phyloP scores from a whole-genome alignment of 1,140 invertebrate genomes.

The Drosophila sproati region DNA sequence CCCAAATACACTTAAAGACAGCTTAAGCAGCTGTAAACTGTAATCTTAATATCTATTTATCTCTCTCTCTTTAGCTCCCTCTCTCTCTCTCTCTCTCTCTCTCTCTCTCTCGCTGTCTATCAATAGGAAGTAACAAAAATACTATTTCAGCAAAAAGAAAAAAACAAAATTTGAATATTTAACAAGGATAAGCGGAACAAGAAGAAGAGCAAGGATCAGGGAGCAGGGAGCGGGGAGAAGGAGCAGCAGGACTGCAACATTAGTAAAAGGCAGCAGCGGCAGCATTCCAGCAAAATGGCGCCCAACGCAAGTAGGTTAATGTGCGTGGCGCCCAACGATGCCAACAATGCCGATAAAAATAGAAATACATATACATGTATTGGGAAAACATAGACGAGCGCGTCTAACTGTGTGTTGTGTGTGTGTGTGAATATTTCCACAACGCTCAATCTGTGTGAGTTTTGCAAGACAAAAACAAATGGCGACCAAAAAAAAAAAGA shows the following conservation, averaged over 20 bases:
- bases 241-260: slow-evolving; percentile 5
- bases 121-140: slow-evolving; percentile 16
- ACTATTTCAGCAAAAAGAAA: neutral
- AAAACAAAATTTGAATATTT: slow-evolving; percentile 69
- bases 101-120: slow-evolving; percentile 9
- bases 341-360: slow-evolving; percentile 69
- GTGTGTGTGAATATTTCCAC: neutral
- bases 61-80: neutral
- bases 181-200: slow-evolving; percentile 65
- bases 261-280: slow-evolving; percentile 18
- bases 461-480: slow-evolving; percentile 45
- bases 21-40: neutral
- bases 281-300: slow-evolving; percentile 47
- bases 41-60: neutral
- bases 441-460: slow-evolving; percentile 29
- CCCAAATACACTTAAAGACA: neutral
- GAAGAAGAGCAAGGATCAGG: neutral
- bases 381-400: neutral
- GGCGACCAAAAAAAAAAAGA: slow-evolving; percentile 41
- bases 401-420: neutral
- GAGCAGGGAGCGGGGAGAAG: neutral
- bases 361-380: slow-evolving; percentile 29
- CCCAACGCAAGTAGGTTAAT: slow-evolving; percentile 74
- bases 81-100: neutral
- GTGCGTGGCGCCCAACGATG: slow-evolving; percentile 50